Evolutionary conservation across 2,888 invertebrate species (phyloP).

Genomic region (Lysandra bellargus): DNA sequence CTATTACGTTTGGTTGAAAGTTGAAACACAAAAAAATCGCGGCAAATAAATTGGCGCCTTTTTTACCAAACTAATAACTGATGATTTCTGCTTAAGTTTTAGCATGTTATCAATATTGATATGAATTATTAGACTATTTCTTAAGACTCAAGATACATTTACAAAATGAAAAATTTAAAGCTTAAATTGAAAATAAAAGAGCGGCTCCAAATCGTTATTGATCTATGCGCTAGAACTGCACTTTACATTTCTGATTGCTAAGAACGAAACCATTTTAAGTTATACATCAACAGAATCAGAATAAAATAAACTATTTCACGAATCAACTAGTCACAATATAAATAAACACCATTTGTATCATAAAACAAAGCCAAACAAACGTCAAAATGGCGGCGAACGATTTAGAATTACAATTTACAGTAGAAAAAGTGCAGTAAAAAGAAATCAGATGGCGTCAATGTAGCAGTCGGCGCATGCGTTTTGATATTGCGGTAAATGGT

Average conservation of each 20-base stretch:
- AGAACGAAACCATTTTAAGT: slow-evolving; percentile 44
- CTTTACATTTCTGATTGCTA: slow-evolving; percentile 51
- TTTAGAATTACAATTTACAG: neutral
- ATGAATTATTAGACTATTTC: slow-evolving; percentile 21
- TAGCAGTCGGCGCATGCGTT: slow-evolving; percentile 67
- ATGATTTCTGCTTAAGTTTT: slow-evolving; percentile 38
- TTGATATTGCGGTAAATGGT: slow-evolving; percentile 48
- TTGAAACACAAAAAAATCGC: slow-evolving; percentile 42
- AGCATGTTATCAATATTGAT: slow-evolving; percentile 21
- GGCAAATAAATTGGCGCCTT: slow-evolving; percentile 69
- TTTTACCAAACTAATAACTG: slow-evolving; percentile 49
- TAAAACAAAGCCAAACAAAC: slow-evolving; percentile 79
- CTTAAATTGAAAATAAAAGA: slow-evolving; percentile 67
- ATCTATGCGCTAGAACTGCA: slow-evolving; percentile 62
- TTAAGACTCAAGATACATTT: slow-evolving; percentile 30
- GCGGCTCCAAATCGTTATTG: slow-evolving; percentile 72
- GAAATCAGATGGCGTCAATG: slow-evolving; percentile 61
- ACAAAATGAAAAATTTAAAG: slow-evolving; percentile 52
- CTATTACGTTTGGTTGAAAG: neutral
- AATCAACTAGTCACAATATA: slow-evolving; percentile 47
- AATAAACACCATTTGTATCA: slow-evolving; percentile 58
- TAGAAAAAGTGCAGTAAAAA: slow-evolving; percentile 45
- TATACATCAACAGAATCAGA: slow-evolving; percentile 44
- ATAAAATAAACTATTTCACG: slow-evolving; percentile 51
- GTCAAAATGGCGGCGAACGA: slow-evolving; percentile 79